phyloP scores from a whole-genome alignment of 30 jellyfish, hydroid and myxozoan species.

The Cassiopea andromeda region DNA sequence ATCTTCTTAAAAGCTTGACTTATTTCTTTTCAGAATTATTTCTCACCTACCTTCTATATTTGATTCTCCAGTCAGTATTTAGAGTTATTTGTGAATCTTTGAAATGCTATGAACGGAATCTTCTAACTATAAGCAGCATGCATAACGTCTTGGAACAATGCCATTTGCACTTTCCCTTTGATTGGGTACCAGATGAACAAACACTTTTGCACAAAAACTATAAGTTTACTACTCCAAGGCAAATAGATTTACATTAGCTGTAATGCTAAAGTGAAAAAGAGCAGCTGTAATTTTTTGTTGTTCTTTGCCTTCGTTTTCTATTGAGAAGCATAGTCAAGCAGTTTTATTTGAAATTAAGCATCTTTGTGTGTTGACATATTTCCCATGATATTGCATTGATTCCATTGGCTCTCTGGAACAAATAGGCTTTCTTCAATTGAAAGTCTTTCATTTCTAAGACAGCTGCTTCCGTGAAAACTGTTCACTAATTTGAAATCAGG shows the following conservation, averaged over 20 bases:
- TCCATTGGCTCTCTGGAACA: background rate
- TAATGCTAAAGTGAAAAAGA: background rate
- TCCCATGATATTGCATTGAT: background rate
- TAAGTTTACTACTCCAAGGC: background rate
- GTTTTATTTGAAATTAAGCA: constrained; percentile 4
- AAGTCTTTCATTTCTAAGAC: background rate
- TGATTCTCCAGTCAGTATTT: no score
- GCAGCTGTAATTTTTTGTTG: constrained; percentile 38
- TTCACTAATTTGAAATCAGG: background rate
- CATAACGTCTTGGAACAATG: background rate
- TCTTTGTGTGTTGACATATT: background rate
- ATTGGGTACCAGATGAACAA: background rate
- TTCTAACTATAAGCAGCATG: background rate
- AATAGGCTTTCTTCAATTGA: background rate
- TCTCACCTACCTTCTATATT: no score
- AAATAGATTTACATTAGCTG: constrained; percentile 15
- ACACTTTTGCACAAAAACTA: background rate
- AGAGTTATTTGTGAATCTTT: no score
- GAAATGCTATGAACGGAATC: background rate
- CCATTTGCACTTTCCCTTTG: background rate
- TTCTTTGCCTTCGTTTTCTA: background rate
- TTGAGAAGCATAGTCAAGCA: constrained; percentile 12
- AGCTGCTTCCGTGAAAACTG: background rate
- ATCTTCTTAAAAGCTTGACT: no score
- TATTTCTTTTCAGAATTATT: no score